Percentiles rank a stretch among this genome's conserved stretches.
phyloP scores from a whole-genome alignment of 2,888 invertebrate species.

The Orchesella flavescens region DNA sequence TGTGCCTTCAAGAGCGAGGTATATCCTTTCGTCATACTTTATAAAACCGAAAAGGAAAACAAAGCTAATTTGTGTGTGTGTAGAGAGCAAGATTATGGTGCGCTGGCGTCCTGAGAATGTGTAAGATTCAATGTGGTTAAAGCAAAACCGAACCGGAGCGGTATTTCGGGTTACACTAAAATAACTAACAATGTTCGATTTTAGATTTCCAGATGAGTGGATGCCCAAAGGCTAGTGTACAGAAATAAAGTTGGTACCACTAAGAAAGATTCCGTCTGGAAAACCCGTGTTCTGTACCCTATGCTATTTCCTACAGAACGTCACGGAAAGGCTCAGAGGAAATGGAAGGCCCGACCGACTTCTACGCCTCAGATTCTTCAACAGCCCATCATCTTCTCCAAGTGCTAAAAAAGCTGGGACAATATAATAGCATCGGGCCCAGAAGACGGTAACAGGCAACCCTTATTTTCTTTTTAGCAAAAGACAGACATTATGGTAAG shows the following conservation, averaged over 20 bases:
- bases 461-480: too few species aligned
- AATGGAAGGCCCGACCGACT: background rate
- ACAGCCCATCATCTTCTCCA: too few species aligned
- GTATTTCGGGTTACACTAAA: too few species aligned
- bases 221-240: slow-evolving; percentile 61
- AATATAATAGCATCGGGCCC: too few species aligned
- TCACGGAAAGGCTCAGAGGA: background rate
- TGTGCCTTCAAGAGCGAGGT: slow-evolving; percentile 62
- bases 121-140: too few species aligned
- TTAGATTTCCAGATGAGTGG: slow-evolving; percentile 69
- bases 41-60: background rate
- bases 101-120: slow-evolving; percentile 89
- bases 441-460: too few species aligned
- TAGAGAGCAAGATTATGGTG: slow-evolving; percentile 82
- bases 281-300: slow-evolving; percentile 65
- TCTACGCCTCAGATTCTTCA: too few species aligned
- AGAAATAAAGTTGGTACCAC: slow-evolving; percentile 60
- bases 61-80: too few species aligned
- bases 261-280: slow-evolving; percentile 62
- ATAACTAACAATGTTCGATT: background rate
- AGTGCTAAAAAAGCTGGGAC: too few species aligned
- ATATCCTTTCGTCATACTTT: too few species aligned
- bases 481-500: too few species aligned
- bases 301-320: slow-evolving; percentile 53
- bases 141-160: too few species aligned